Conservation (phyloP, 2,113 vertebrate species). For the Rana temporaria region DNA sequence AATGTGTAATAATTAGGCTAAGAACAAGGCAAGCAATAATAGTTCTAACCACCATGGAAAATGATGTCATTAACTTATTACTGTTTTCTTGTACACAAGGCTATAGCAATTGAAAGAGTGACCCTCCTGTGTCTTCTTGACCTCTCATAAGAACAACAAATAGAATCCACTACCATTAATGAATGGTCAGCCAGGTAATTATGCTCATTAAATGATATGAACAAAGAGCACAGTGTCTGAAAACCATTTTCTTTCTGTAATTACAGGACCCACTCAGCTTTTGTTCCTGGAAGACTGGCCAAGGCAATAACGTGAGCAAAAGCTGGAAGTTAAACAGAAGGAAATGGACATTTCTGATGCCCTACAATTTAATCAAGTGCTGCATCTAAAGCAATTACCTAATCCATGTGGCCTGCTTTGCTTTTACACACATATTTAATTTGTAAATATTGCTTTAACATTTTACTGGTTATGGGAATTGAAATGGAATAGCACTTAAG, state of each 20-base stretch:
- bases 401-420: conserved; percentile 19
- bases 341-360: conserved; percentile 16
- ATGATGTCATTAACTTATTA: conserved; percentile 44
- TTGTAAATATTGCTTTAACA: conserved; percentile 57
- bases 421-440: conserved; percentile 53
- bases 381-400: conserved; percentile 29
- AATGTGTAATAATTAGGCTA: conserved; percentile 23
- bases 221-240: conserved; percentile 59
- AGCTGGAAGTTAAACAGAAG: conserved; percentile 47
- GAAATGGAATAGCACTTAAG: conserved; percentile 49
- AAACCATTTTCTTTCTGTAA: conserved; percentile 65
- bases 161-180: conserved; percentile 62
- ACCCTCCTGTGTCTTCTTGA: conserved; percentile 33
- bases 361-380: conserved; percentile 45
- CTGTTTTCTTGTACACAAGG: conserved; percentile 3
- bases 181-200: conserved; percentile 65
- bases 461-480: conserved; percentile 23
- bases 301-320: conserved; percentile 14
- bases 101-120: not conserved
- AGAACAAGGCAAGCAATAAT: conserved; percentile 11
- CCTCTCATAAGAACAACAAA: conserved; percentile 52
- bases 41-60: conserved; percentile 18
- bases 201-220: conserved; percentile 63
- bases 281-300: conserved; percentile 59
- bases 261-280: conserved; percentile 59